Conservation (phyloP, 1,140 invertebrate genomes). For the Anastatus disparis region DNA sequence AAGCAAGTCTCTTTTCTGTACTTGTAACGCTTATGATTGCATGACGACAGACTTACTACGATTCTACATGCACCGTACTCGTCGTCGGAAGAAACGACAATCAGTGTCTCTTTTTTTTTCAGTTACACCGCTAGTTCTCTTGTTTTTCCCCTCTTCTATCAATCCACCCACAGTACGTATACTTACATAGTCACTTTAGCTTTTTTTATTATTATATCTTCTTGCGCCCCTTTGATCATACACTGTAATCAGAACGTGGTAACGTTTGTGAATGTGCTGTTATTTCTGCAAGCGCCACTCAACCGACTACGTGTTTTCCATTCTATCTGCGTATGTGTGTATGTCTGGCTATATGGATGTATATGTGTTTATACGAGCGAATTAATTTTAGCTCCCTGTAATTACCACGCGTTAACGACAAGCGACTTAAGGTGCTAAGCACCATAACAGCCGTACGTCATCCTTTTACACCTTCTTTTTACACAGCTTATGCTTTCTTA, state of each 20-base stretch:
- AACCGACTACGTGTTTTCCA: background rate
- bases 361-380: too few relatives aligned
- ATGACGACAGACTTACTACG: slow-evolving; percentile 3
- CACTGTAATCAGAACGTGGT: slow-evolving; percentile 1
- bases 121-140: too few relatives aligned
- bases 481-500: too few relatives aligned
- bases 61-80: too few relatives aligned
- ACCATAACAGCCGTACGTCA: too few relatives aligned
- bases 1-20: background rate
- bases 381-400: background rate
- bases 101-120: too few relatives aligned
- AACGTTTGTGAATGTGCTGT: background rate
- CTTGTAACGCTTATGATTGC: slow-evolving; percentile 9
- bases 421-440: too few relatives aligned
- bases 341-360: too few relatives aligned
- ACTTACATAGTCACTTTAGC: background rate
- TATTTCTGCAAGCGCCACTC: background rate
- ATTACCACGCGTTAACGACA: background rate
- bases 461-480: too few relatives aligned
- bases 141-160: background rate
- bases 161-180: too few relatives aligned
- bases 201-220: background rate
- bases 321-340: too few relatives aligned
- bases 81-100: too few relatives aligned
- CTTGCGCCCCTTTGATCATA: background rate